These are phyloP conservation scores for Pyrochroa serraticornis DNA, from an alignment of 2,888 invertebrate genomes.

Conservation along the genomic window DNA sequence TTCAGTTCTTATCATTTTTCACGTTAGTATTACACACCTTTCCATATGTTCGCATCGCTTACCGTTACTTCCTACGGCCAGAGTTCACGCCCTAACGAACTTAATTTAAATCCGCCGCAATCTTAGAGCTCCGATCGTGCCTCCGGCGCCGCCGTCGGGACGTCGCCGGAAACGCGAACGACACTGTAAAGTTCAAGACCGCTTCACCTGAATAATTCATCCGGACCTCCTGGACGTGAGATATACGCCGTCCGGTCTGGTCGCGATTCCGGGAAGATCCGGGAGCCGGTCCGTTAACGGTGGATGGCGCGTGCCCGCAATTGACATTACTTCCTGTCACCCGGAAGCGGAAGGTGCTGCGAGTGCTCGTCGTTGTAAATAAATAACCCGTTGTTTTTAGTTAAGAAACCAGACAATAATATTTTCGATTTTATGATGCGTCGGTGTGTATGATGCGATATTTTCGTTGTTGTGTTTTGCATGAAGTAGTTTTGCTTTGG, in stretches of 20 bases:
- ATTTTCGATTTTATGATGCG: constrained; percentile 6
- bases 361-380: constrained; percentile 23
- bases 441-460: constrained; percentile 26
- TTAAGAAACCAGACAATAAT: neutral
- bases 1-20: constrained; percentile 16
- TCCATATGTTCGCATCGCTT: constrained; percentile 16
- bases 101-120: constrained; percentile 5
- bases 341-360: constrained; percentile 46
- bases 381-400: constrained; percentile 3
- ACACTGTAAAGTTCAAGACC: constrained; percentile 33
- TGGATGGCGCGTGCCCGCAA: constrained; percentile 29
- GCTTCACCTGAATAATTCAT: constrained; percentile 54
- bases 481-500: constrained; percentile 28
- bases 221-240: constrained; percentile 53
- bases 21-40: constrained; percentile 17
- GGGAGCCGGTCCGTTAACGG: constrained; percentile 16
- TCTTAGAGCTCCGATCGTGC: constrained; percentile 10
- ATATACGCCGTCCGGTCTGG: constrained; percentile 51
- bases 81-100: neutral
- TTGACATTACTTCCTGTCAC: constrained; percentile 49
- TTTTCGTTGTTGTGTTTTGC: constrained; percentile 18
- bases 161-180: constrained; percentile 37
- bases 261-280: constrained; percentile 27
- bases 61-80: constrained; percentile 4
- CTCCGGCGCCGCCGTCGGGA: constrained; percentile 9